Evolutionary conservation across 2,888 invertebrate species (phyloP).

Genomic region (Apotomis betuletana): DNA sequence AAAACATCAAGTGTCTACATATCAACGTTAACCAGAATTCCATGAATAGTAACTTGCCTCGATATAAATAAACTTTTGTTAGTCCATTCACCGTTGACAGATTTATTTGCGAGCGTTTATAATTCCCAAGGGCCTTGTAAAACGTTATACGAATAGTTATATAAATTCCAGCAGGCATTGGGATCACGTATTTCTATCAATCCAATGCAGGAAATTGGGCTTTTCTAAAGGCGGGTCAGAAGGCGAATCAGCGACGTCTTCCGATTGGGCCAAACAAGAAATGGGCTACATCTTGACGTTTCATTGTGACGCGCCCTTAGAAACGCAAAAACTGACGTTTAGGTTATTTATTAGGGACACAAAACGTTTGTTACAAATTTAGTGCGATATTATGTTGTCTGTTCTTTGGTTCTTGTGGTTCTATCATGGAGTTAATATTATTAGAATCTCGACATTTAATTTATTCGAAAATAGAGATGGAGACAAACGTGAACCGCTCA

Average conservation of each 20-base stretch:
- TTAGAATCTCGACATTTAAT: too few species aligned
- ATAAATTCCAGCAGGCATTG: conserved; percentile 35
- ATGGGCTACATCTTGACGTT: conserved; percentile 6
- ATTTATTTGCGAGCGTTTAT: conserved; percentile 30
- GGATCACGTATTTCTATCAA: conserved; percentile 50
- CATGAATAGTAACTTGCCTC: background rate
- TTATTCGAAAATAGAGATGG: too few species aligned
- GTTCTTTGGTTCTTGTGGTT: too few species aligned
- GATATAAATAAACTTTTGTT: conserved; percentile 12
- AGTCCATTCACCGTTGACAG: conserved; percentile 11
- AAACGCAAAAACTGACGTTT: background rate
- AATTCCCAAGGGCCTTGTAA: conserved; percentile 13
- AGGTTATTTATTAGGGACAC: background rate
- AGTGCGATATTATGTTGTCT: too few species aligned
- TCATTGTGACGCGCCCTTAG: conserved; percentile 3
- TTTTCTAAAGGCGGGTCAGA: conserved; percentile 50
- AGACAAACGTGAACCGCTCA: too few species aligned
- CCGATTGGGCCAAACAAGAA: conserved; percentile 50
- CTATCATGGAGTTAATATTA: too few species aligned
- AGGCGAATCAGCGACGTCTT: conserved; percentile 48
- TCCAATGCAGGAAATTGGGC: conserved; percentile 57
- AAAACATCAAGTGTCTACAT: background rate
- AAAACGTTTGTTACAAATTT: too few species aligned
- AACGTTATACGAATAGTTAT: conserved; percentile 31
- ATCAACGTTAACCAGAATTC: background rate